phyloP scores from a whole-genome alignment of 2,797 vertebrate genomes.

The Australoheros facetus region DNA sequence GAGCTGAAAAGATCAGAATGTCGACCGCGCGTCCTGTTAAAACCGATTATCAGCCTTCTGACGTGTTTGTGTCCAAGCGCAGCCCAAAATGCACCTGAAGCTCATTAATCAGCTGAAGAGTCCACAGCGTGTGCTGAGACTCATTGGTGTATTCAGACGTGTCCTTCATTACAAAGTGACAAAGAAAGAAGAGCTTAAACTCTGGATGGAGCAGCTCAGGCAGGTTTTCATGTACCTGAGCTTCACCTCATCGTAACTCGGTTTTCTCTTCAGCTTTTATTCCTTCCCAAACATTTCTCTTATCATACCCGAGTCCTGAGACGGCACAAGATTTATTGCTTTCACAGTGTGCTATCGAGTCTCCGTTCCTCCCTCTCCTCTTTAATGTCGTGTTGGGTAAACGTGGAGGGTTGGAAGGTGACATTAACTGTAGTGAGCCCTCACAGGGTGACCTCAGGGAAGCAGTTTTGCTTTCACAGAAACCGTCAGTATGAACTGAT shows the following conservation, averaged over 20 bases:
- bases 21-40: accelerated
- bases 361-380: not conserved
- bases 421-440: not conserved
- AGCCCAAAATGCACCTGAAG: accelerated
- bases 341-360: not conserved
- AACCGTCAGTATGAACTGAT: not conserved
- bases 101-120: not conserved
- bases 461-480: not conserved
- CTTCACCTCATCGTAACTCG: not conserved
- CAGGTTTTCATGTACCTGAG: not conserved
- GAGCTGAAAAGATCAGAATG: not conserved
- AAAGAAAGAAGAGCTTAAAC: not conserved
- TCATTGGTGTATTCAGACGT: not conserved
- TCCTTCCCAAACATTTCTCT: not conserved
- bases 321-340: not conserved
- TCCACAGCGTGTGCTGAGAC: accelerated
- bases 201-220: not conserved
- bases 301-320: not conserved
- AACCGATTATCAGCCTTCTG: not conserved
- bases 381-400: not conserved
- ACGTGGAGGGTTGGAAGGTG: not conserved
- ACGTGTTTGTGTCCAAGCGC: not conserved
- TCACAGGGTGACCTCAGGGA: not conserved
- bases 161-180: not conserved
- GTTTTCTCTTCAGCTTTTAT: not conserved